Percentiles rank a stretch among this genome's conserved stretches.
phyloP scores from a whole-genome alignment of 2,888 invertebrate species.

The Tenthredo livida region DNA sequence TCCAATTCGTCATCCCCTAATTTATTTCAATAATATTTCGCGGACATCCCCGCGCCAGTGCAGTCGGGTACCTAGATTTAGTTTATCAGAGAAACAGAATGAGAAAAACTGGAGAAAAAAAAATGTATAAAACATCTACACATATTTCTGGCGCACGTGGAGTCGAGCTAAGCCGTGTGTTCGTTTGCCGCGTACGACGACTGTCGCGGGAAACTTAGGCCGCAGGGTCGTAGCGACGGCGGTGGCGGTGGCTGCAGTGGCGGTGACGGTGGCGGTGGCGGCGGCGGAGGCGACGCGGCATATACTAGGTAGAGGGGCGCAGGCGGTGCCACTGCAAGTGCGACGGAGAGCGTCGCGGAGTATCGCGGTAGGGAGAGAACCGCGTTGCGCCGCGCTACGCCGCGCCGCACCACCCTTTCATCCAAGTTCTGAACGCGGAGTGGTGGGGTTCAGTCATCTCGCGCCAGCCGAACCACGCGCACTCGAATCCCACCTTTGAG shows the following conservation, averaged over 20 bases:
- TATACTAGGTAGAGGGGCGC: constrained; percentile 55
- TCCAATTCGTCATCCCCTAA: neutral
- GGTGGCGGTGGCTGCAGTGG: constrained; percentile 53
- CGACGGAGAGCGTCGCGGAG: constrained; percentile 44
- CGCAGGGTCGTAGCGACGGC: constrained; percentile 25
- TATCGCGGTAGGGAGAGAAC: constrained; percentile 43
- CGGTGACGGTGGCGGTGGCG: constrained; percentile 53
- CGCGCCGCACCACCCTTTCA: constrained; percentile 51
- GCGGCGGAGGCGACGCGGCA: constrained; percentile 55
- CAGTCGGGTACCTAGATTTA: neutral
- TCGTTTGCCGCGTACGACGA: constrained; percentile 9
- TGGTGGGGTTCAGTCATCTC: constrained; percentile 75
- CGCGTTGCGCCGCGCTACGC: constrained; percentile 26
- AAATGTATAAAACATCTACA: no score
- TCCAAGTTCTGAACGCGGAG: constrained; percentile 43
- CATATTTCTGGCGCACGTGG: constrained; percentile 12
- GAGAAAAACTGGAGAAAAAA: neutral
- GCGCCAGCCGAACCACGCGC: constrained; percentile 76
- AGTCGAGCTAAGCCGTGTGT: constrained; percentile 13
- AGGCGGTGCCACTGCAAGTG: constrained; percentile 55
- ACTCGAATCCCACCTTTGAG: constrained; percentile 57
- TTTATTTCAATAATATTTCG: neutral
- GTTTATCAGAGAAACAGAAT: neutral
- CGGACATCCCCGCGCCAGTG: neutral
- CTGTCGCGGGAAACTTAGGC: constrained; percentile 12